These are phyloP conservation scores for Lepidiolamprologus cunningtoni DNA, from an alignment of 2,113 vertebrate genomes.

Conservation along the genomic window DNA sequence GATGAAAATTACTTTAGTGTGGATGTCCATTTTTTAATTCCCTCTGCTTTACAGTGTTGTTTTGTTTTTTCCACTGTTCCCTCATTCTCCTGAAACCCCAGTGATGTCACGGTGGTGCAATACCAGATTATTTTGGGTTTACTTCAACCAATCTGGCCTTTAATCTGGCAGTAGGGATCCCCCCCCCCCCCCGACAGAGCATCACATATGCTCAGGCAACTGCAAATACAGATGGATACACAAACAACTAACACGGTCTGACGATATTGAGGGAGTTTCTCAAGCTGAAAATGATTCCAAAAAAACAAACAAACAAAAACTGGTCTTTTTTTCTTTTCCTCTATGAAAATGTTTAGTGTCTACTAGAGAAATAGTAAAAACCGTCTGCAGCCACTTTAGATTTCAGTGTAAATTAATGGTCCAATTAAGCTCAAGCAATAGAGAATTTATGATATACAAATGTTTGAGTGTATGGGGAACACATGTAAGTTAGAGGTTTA, in stretches of 20 bases:
- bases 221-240: slow-evolving; percentile 24
- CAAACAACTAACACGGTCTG: not conserved
- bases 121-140: slow-evolving; percentile 13
- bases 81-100: not conserved
- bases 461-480: not conserved
- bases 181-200: not conserved
- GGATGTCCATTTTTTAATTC: not conserved
- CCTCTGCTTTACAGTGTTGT: not conserved
- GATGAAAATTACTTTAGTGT: not conserved
- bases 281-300: not conserved
- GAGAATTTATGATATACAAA: slow-evolving; percentile 34
- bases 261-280: slow-evolving; percentile 8
- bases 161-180: slow-evolving; percentile 24
- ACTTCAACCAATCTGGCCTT: slow-evolving; percentile 1
- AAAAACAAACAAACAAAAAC: not conserved
- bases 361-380: slow-evolving; percentile 11
- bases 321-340: not conserved
- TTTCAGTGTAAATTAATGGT: slow-evolving; percentile 19
- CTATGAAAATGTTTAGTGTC: slow-evolving; percentile 18
- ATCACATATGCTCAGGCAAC: slow-evolving; percentile 6
- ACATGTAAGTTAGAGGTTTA: not conserved
- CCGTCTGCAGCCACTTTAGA: slow-evolving; percentile 29
- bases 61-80: not conserved
- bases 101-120: slow-evolving; percentile 7
- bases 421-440: not conserved